These are phyloP conservation scores for Drosophila testacea DNA, from an alignment of 2,888 invertebrate species.

Conservation along the genomic window DNA sequence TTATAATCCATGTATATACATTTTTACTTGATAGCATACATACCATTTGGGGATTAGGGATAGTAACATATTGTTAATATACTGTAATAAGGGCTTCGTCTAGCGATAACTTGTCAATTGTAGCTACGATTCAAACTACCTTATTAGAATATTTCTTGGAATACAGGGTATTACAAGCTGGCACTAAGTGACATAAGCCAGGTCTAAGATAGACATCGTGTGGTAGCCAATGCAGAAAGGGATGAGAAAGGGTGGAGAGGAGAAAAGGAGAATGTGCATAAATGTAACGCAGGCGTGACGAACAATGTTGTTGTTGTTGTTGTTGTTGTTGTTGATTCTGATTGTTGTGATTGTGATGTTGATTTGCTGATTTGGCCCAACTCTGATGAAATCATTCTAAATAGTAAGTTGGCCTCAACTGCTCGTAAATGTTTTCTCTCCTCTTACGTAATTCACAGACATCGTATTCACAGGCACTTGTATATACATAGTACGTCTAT, in stretches of 20 bases:
- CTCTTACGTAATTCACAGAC: constrained; percentile 31
- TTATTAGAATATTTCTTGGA: background rate
- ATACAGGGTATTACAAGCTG: constrained; percentile 29
- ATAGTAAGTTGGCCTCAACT: constrained; percentile 40
- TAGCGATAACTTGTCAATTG: background rate
- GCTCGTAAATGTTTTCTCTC: constrained; percentile 46
- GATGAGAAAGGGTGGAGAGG: background rate
- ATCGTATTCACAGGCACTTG: constrained; percentile 25
- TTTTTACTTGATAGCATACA: too few relatives aligned
- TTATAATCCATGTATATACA: too few relatives aligned
- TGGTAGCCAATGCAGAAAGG: background rate
- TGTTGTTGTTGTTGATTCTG: constrained; percentile 21
- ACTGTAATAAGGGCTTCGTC: background rate
- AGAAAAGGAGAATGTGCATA: background rate
- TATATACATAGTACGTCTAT: background rate
- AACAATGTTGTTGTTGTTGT: constrained; percentile 36
- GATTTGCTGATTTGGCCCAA: constrained; percentile 50
- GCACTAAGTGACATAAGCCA: constrained; percentile 60
- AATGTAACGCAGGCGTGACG: constrained; percentile 34
- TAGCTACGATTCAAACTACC: background rate
- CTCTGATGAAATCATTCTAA: constrained; percentile 73
- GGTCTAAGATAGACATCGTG: constrained; percentile 8
- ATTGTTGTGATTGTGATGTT: constrained; percentile 52
- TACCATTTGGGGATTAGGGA: too few relatives aligned
- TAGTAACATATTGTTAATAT: too few relatives aligned